Base-by-base conservation (phyloP, 2,888 invertebrate genomes). In the Plutella xylostella region DNA sequence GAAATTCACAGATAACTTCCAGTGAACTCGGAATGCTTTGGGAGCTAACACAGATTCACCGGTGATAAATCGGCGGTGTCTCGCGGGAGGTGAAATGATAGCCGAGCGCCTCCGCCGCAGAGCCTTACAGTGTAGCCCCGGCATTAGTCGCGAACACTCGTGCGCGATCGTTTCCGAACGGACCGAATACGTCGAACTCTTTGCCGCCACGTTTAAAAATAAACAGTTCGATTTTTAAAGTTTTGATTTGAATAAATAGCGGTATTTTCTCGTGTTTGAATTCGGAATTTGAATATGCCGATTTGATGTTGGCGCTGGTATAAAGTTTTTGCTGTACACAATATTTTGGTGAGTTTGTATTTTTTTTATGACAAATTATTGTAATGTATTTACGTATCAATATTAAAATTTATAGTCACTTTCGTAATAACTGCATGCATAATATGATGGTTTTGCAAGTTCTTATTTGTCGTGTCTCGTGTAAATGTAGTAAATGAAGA, bases 71-170 rank as follows among this genome's bases (percentile, higher is more conserved):
- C 42, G 42, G 42, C 18, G 31, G n/a, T 19, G 65, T 68, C 70
- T 74, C 72, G 54, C 55, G 77, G 76, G 79, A 76, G 71, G 68
- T 76, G 70, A 73, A 72, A 71, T 73, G 70, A 72, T 71, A 70
- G 68, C 68, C 68, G 63, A 72, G 73, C 73, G 76, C 71, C 65
- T 63, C 54, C 58, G 55, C 61, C 63, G 68, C 68, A 65, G 65
- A 56, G 48, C 57, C 67, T 65, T 64, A 55, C 77, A 80, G 80
- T 80, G 72, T 71, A 60, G 68, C 60, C 65, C 68, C 63, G 73
- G 65, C 72, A 68, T 71, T 72, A 70, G 64, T 50, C 59, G 63
- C 52, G 57, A 68, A 51, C 68, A 67, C 72, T 56, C 72, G 80
- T 63, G 76, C 65, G 65, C 61, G 61, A 51, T 18, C 12, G 17